These are phyloP conservation scores for Rhagium mordax DNA, from an alignment of 2,888 invertebrate genomes.

Conservation along the genomic window DNA sequence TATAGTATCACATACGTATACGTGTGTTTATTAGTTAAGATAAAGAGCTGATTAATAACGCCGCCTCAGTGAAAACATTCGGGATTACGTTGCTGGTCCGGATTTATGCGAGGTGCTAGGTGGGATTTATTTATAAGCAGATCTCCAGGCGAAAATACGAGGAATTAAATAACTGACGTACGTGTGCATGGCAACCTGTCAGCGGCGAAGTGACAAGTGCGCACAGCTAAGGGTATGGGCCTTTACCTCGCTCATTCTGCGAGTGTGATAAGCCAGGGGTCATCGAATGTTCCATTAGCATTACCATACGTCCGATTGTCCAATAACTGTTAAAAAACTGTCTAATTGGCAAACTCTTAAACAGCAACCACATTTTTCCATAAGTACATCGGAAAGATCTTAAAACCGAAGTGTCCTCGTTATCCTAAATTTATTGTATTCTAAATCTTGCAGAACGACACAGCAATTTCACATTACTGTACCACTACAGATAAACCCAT, in stretches of 20 bases:
- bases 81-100: neutral
- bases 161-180: neutral
- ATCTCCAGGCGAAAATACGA: neutral
- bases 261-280: too few species aligned
- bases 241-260: too few species aligned
- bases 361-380: too few species aligned
- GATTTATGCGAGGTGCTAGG: neutral
- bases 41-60: constrained; percentile 48
- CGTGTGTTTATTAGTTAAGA: constrained; percentile 51
- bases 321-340: too few species aligned
- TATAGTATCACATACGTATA: constrained; percentile 47
- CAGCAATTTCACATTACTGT: constrained; percentile 37
- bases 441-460: constrained; percentile 24
- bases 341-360: too few species aligned
- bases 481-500: constrained; percentile 38
- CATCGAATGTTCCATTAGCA: too few species aligned
- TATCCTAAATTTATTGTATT: constrained; percentile 14
- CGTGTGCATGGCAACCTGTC: neutral
- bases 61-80: constrained; percentile 35
- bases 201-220: neutral
- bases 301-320: too few species aligned
- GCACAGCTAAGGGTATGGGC: neutral
- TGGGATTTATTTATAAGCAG: neutral
- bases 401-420: neutral
- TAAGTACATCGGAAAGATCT: too few species aligned